Conservation (phyloP, 2,888 invertebrate genomes). For the Shargacucullia verbasci region DNA sequence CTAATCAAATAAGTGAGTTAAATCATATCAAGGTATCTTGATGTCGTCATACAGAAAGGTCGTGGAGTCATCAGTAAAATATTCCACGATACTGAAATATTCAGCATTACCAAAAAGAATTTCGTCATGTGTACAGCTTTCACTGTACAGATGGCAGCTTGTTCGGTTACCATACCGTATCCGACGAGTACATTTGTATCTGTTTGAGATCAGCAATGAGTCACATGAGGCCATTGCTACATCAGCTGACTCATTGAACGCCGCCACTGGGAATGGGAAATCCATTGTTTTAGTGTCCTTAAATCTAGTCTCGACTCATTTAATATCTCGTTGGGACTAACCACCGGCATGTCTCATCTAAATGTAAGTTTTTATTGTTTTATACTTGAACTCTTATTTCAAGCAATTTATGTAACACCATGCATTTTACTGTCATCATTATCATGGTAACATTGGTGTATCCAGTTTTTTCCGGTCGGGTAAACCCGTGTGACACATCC, state of each 20-base stretch:
- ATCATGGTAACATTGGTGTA: slow-evolving; percentile 61
- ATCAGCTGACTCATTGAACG: slow-evolving; percentile 85
- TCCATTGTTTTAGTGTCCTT: slow-evolving; percentile 81
- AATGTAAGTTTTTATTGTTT: slow-evolving; percentile 7
- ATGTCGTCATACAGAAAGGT: no score
- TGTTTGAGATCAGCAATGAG: slow-evolving; percentile 77
- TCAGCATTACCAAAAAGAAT: slow-evolving; percentile 9
- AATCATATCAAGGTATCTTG: no score
- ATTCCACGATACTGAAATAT: no score
- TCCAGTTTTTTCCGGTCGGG: slow-evolving; percentile 75
- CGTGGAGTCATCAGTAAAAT: no score
- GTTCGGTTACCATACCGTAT: slow-evolving; percentile 61
- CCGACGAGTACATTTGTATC: slow-evolving; percentile 67
- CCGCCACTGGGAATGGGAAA: slow-evolving; percentile 73
- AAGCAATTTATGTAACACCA: slow-evolving; percentile 12
- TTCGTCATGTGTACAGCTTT: slow-evolving; percentile 32
- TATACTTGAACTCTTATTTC: slow-evolving; percentile 12
- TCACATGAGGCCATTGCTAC: slow-evolving; percentile 80
- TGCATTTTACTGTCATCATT: slow-evolving; percentile 32
- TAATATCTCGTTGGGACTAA: slow-evolving; percentile 20
- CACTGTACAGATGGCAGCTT: slow-evolving; percentile 38
- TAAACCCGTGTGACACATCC: slow-evolving; percentile 79
- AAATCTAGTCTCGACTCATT: slow-evolving; percentile 56
- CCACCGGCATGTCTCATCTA: slow-evolving; percentile 11
- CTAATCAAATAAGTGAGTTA: no score